Conservation (phyloP, 2,113 vertebrate genomes). For the Tretioscincus oriximinensis region DNA sequence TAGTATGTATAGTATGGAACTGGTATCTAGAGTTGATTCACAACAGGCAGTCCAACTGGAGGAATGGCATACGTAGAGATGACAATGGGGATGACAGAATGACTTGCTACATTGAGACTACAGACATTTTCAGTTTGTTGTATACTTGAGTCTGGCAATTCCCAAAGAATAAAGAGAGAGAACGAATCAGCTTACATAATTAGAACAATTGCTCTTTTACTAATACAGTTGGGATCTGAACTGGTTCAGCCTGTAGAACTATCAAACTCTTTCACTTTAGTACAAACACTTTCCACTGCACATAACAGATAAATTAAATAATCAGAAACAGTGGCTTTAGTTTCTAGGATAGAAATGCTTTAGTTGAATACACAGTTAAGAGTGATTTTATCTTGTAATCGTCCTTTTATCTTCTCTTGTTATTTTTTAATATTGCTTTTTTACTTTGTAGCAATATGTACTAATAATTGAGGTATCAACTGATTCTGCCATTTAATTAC, state of each 20-base stretch:
- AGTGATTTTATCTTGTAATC: background rate
- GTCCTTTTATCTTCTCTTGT: background rate
- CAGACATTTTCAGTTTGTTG: background rate
- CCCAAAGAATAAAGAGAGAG: background rate
- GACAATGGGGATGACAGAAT: background rate
- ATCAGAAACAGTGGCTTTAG: background rate
- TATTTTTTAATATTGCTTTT: background rate
- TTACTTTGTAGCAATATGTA: background rate
- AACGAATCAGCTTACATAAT: background rate
- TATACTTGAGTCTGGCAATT: constrained; percentile 15
- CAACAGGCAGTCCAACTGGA: too few relatives aligned
- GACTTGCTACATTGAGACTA: background rate
- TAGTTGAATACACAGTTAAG: background rate
- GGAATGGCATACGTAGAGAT: background rate
- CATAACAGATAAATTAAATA: background rate
- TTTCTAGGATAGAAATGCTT: background rate
- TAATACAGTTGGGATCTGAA: background rate
- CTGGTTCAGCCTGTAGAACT: background rate
- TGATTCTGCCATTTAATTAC: too few relatives aligned
- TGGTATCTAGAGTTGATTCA: too few relatives aligned
- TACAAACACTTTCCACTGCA: background rate
- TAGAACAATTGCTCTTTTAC: background rate
- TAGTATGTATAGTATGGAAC: too few relatives aligned
- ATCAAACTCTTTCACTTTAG: background rate
- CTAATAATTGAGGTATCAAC: too few relatives aligned